Base-by-base conservation (phyloP, 2,113 vertebrate genomes). In the Pao palembangensis region DNA sequence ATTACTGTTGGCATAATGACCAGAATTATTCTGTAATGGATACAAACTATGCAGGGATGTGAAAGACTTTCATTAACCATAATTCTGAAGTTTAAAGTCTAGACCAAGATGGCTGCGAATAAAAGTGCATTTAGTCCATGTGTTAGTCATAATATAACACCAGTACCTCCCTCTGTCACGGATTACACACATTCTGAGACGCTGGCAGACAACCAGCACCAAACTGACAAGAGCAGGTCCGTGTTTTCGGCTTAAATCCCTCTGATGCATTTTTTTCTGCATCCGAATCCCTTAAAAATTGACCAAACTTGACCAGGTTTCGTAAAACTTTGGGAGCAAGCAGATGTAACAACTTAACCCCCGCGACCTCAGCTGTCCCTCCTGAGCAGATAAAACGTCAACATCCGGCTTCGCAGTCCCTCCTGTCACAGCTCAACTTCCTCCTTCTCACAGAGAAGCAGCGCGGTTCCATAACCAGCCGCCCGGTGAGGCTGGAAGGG, bases 301-400 rank as follows among this genome's bases (percentile, higher is more conserved):
- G 25, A 67, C 52, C n/a, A n/a, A n/a, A n/a, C 48, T 73, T 34
- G 34, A 57, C 46, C 38, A 55, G 48, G 61, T 61, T 20, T n/a
- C 46, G 47, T 28, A 4, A 46, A 73, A 60, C 71, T 55, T 68
- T 5, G 64, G 74, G 70, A 10, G 12, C 0, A 69, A 79, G 79
- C 86, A 92, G 88, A 91, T 89, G 87, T 85, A 89, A 86, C 73
- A 41, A 88, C 83, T 90, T 91, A 88, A 90, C 91, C 89, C 75
- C 34, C 2, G 63, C 5, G 78, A 86, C 86, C 88, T 86, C 79
- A 70, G 84, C 86, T 85, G 83, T 47, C 44, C 87, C 68, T 81
- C 78, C 77, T 79, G 87, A 75, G 84, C 87, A 88, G 90, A 91
- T 90, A 84, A 88, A 90, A 85, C 71, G 77, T 86, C 86, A 87